Percentiles rank a stretch among this genome's conserved stretches.
phyloP scores from a whole-genome alignment of 92 coral and sea anemone species.

The Paramuricea clavata region DNA sequence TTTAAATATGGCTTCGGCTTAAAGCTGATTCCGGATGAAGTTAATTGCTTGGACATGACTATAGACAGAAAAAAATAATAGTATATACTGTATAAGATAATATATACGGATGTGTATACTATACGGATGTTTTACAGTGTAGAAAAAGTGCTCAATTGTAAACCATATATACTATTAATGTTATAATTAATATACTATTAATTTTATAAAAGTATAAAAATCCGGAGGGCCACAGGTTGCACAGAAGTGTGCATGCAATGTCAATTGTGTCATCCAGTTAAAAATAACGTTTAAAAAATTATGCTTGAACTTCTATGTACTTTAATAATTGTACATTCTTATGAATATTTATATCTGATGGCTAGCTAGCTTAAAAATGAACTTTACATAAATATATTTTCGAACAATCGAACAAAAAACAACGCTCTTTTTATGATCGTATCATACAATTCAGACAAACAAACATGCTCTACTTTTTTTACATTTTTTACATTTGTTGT shows the following conservation, averaged over 20 bases:
- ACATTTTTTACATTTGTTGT: no score
- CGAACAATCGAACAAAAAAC: background rate
- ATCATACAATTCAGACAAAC: no score
- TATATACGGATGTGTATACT: background rate
- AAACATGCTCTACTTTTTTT: background rate
- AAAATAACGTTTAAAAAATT: no score
- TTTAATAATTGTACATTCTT: background rate
- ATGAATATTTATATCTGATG: background rate
- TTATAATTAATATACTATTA: no score
- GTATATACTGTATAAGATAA: background rate
- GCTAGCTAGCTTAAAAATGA: no score
- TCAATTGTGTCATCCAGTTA: no score
- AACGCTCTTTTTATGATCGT: no score
- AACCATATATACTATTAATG: no score
- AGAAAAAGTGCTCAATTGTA: no score
- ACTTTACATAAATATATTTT: background rate
- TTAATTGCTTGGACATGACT: conserved; percentile 9
- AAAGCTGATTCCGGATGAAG: background rate
- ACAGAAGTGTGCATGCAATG: background rate
- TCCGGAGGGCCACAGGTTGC: background rate
- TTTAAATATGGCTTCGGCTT: conserved; percentile 7
- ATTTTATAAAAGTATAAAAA: background rate
- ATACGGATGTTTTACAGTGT: no score
- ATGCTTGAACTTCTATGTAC: conserved; percentile 1
- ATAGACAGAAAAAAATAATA: background rate